A percentile compares a stretch with the other conserved stretches of the same genome.
phyloP scores from a whole-genome alignment of 2,888 invertebrate genomes.

The Rhamphomyia laevipes region DNA sequence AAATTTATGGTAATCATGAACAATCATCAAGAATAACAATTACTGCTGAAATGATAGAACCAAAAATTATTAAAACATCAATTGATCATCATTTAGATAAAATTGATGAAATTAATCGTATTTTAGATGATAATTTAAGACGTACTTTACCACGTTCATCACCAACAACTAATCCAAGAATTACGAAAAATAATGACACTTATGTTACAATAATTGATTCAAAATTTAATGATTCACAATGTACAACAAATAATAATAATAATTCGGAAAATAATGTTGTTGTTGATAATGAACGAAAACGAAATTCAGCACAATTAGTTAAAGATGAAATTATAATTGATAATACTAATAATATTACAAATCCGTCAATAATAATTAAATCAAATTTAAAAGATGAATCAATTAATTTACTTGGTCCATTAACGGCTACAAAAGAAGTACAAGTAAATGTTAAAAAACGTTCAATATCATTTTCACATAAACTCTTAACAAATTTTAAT shows the following conservation, averaged over 20 bases:
- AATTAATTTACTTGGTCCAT: background rate
- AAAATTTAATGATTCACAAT: too few species aligned
- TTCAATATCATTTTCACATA: constrained; percentile 34
- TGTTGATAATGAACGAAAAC: background rate
- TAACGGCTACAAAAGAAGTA: background rate
- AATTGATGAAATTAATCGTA: constrained; percentile 34
- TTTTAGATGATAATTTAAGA: constrained; percentile 31
- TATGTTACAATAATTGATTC: background rate
- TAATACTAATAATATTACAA: background rate
- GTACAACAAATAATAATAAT: too few species aligned
- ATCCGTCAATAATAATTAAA: too few species aligned
- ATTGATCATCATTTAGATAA: constrained; percentile 34
- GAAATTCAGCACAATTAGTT: background rate
- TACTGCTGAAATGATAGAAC: constrained; percentile 1
- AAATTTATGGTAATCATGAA: too few species aligned
- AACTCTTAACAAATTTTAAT: constrained; percentile 32
- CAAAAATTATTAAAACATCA: constrained; percentile 24
- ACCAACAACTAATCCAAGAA: background rate
- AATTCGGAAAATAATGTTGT: background rate
- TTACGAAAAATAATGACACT: background rate
- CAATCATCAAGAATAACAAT: too few species aligned
- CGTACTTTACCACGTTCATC: constrained; percentile 14
- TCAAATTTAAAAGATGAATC: background rate
- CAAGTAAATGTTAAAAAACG: constrained; percentile 25
- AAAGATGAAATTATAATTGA: background rate